These are phyloP conservation scores for Archivesica marissinica DNA, from an alignment of 1,140 invertebrate genomes.

Conservation along the genomic window DNA sequence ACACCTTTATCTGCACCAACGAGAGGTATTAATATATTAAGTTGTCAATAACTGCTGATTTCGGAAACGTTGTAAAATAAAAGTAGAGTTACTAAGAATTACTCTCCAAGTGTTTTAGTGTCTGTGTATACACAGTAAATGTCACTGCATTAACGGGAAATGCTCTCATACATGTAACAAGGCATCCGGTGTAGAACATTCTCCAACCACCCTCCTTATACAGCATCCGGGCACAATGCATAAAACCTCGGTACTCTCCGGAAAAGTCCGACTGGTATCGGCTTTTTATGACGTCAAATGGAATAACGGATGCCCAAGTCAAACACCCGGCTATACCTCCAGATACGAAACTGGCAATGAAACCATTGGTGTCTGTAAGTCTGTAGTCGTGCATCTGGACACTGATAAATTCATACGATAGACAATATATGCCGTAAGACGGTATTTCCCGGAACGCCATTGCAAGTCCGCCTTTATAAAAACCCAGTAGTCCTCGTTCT, in stretches of 20 bases:
- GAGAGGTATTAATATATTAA: too few relatives aligned
- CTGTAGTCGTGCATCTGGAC: slow-evolving; percentile 52
- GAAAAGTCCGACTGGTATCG: slow-evolving; percentile 81
- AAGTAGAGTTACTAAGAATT: too few relatives aligned
- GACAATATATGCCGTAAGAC: slow-evolving; percentile 87
- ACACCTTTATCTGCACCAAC: too few relatives aligned
- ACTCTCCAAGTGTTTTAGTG: slow-evolving; percentile 45
- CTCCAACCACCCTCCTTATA: slow-evolving; percentile 77
- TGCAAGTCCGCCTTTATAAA: slow-evolving; percentile 81
- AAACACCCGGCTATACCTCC: slow-evolving; percentile 87
- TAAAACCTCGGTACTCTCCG: slow-evolving; percentile 71
- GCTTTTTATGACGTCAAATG: slow-evolving; percentile 85
- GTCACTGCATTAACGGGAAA: slow-evolving; percentile 83
- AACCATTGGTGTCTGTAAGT: slow-evolving; percentile 62
- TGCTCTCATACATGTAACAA: slow-evolving; percentile 79
- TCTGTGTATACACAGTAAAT: slow-evolving; percentile 85
- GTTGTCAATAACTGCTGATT: neutral
- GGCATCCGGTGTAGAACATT: slow-evolving; percentile 81
- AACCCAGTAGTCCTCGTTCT: slow-evolving; percentile 62
- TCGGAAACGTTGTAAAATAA: neutral
- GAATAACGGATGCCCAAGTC: slow-evolving; percentile 83
- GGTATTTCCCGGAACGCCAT: slow-evolving; percentile 85
- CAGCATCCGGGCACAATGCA: slow-evolving; percentile 76
- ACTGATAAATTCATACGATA: slow-evolving; percentile 86
- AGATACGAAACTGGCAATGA: slow-evolving; percentile 82